Conservation (phyloP, 2,797 vertebrate genomes). For the Podarcis siculus region DNA sequence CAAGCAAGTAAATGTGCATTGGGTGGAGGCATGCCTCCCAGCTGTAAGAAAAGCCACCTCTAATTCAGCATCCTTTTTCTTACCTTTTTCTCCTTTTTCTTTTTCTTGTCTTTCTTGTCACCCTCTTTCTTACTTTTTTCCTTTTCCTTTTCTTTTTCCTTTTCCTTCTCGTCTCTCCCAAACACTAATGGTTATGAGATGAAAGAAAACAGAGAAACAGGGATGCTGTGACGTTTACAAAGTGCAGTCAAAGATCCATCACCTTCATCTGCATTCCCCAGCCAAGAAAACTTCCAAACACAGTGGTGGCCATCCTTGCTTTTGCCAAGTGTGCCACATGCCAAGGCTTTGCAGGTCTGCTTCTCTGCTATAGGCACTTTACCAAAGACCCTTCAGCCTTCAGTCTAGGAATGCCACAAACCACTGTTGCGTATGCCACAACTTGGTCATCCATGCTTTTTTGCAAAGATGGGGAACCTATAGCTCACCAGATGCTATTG, state of each 20-base stretch:
- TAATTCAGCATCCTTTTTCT: slow-evolving; percentile 16
- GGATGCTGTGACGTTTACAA: neutral
- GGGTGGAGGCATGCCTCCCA: no score
- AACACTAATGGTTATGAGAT: slow-evolving; percentile 56
- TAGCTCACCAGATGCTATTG: no score
- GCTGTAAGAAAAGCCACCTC: neutral
- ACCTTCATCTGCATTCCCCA: neutral
- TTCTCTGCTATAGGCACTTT: neutral
- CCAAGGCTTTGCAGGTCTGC: no score
- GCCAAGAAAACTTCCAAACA: neutral
- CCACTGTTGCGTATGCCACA: neutral
- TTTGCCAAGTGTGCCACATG: neutral
- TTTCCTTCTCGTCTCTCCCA: slow-evolving; percentile 70
- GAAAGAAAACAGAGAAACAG: neutral
- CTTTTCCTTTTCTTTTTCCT: slow-evolving; percentile 24
- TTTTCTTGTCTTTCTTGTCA: slow-evolving; percentile 28
- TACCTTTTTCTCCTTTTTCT: slow-evolving; percentile 48
- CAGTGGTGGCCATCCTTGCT: neutral
- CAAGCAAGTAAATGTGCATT: neutral
- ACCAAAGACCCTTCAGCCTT: neutral
- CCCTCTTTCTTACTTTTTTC: slow-evolving; percentile 3
- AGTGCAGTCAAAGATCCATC: neutral
- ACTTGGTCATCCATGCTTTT: neutral
- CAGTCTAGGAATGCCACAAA: neutral
- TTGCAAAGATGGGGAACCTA: no score